phyloP scores from a whole-genome alignment of 2,888 invertebrate species.

The Itoplectis maculator region DNA sequence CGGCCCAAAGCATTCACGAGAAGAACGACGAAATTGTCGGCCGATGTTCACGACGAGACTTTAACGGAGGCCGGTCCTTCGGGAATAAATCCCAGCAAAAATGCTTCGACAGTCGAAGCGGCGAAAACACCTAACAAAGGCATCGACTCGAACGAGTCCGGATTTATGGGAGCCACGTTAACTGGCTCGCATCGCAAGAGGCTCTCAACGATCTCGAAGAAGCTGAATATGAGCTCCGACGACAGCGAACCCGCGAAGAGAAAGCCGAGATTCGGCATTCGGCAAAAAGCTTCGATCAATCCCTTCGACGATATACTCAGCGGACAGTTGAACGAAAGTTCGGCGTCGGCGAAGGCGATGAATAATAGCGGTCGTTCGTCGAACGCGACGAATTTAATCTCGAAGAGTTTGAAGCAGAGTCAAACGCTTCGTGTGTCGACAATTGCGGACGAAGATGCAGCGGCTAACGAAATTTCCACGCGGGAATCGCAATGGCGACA shows the following conservation, averaged over 20 bases:
- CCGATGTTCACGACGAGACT: conserved; percentile 25
- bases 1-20: conserved; percentile 45
- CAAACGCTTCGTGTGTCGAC: not conserved
- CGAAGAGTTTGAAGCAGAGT: conserved; percentile 4
- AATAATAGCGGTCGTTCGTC: not conserved
- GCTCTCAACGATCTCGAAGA: conserved; percentile 27
- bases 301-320: conserved; percentile 47
- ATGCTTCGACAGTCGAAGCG: not conserved
- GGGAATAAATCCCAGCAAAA: not conserved
- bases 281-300: conserved; percentile 46
- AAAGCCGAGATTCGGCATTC: not conserved
- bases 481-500: conserved; percentile 1
- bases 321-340: conserved; percentile 15
- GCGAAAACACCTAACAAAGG: not conserved
- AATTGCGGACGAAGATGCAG: not conserved
- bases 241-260: conserved; percentile 25
- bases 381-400: not conserved
- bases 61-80: conserved; percentile 32
- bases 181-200: conserved; percentile 27
- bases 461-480: not conserved
- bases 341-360: not conserved
- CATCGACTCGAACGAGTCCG: conserved; percentile 8
- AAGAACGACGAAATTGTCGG: conserved; percentile 2
- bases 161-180: conserved; percentile 43
- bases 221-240: conserved; percentile 33